Evolutionary conservation across 2,113 vertebrate genomes (phyloP).

Genomic region (Sialia sialis): DNA sequence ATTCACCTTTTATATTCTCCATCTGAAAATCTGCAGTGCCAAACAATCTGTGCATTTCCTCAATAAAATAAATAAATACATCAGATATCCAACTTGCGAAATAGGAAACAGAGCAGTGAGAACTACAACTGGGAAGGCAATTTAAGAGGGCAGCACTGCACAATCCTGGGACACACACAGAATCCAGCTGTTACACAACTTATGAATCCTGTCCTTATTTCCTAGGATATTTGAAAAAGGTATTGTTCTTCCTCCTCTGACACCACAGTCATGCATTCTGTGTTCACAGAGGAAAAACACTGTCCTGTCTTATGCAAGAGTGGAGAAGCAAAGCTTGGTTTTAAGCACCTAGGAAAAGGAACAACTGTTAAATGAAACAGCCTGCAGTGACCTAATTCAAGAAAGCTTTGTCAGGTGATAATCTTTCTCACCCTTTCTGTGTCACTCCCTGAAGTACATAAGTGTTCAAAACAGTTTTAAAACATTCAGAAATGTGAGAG

Average conservation of each 20-base stretch:
- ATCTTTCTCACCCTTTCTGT: slow-evolving; percentile 16
- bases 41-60: neutral
- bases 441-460: neutral
- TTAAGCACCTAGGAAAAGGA: neutral
- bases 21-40: neutral
- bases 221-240: neutral
- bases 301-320: neutral
- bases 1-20: neutral
- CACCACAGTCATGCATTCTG: neutral
- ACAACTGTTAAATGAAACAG: neutral
- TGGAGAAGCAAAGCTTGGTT: neutral
- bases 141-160: neutral
- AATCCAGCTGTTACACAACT: neutral
- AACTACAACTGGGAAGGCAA: neutral
- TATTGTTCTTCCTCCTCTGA: neutral
- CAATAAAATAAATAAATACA: neutral
- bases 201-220: neutral
- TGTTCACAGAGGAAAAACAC: neutral
- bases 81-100: neutral
- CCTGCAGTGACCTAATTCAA: slow-evolving; percentile 30
- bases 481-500: neutral
- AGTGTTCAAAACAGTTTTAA: slow-evolving; percentile 27
- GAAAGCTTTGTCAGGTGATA: slow-evolving; percentile 35
- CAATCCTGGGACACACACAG: neutral
- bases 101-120: neutral